Base-by-base conservation (phyloP, 2,888 invertebrate genomes). In the Drosophila meridionalis region DNA sequence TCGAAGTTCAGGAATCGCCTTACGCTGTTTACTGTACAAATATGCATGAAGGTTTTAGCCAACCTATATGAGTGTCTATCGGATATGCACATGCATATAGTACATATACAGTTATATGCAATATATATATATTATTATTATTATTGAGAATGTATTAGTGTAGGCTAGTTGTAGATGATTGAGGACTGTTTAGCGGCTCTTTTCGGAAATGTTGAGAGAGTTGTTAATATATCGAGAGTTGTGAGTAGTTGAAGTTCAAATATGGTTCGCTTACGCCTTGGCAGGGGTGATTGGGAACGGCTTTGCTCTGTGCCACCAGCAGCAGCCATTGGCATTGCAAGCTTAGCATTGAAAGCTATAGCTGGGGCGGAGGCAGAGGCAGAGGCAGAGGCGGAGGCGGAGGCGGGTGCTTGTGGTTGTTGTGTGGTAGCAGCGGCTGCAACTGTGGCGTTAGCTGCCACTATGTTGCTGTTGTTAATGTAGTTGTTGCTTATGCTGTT, bases 211-310 rank as follows among this genome's bases (percentile, higher is more conserved):
- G 58, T 42, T 8, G 50, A 32, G 50, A 28, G 38, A 36, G 30
- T 30, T 65, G 52, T 68, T 67, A 70, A 48, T 48, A 30, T 47
- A 63, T 38, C 38, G 52, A 59, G 43, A 59, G 59, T 56, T 50
- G 52, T 50, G 34, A 52, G 14, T 68, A 58, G 57, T 56, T 61
- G 60, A 61, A 65, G 62, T 32, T 73, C 58, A 76, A 60, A 53
- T 63, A 47, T 61, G 56, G 63, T 57, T 76, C 78, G 88, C 92
- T 92, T 92, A 93, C 93, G 92, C 90, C 85, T 83, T 71, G 92
- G 92, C 90, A 93, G 83, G 90, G 93, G 93, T 92, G 93, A 93
- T 90, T 93, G 93, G 89, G 93, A 93, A 78, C 93, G 91, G 86
- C 92, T 92, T 88, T 91, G 90, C 81, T 91, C 87, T 68, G 81